phyloP scores from a whole-genome alignment of 2,888 invertebrate genomes.

The Hyposoter didymator region DNA sequence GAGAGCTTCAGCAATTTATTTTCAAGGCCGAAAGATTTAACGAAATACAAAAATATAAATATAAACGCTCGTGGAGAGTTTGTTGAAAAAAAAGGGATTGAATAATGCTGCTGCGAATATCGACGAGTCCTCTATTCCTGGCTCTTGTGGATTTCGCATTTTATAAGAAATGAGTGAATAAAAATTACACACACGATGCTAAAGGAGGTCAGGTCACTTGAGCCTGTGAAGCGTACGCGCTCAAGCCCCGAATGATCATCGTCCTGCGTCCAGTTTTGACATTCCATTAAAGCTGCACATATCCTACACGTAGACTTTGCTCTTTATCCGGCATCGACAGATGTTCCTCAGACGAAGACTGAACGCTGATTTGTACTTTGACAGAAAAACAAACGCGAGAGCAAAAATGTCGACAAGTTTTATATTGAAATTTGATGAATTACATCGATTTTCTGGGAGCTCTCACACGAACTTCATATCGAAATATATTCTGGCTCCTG shows the following conservation, averaged over 20 bases:
- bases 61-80: not conserved
- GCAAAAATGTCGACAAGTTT: not conserved
- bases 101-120: too few species aligned
- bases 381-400: not conserved
- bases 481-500: not conserved
- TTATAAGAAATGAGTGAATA: slow-evolving; percentile 23
- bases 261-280: slow-evolving; percentile 4
- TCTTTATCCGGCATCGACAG: not conserved
- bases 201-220: slow-evolving; percentile 50
- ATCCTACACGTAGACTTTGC: not conserved
- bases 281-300: not conserved
- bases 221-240: not conserved
- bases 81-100: too few species aligned
- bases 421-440: not conserved
- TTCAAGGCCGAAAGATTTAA: slow-evolving; percentile 47
- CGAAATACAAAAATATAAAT: not conserved
- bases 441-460: not conserved
- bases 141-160: slow-evolving; percentile 35
- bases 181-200: not conserved
- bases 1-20: slow-evolving; percentile 54
- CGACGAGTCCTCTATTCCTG: slow-evolving; percentile 23
- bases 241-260: not conserved
- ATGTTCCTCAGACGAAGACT: not conserved
- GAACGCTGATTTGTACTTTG: not conserved
- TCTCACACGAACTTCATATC: not conserved